phyloP scores from a whole-genome alignment of 2,797 vertebrate genomes.

The Setipinna tenuifilis region DNA sequence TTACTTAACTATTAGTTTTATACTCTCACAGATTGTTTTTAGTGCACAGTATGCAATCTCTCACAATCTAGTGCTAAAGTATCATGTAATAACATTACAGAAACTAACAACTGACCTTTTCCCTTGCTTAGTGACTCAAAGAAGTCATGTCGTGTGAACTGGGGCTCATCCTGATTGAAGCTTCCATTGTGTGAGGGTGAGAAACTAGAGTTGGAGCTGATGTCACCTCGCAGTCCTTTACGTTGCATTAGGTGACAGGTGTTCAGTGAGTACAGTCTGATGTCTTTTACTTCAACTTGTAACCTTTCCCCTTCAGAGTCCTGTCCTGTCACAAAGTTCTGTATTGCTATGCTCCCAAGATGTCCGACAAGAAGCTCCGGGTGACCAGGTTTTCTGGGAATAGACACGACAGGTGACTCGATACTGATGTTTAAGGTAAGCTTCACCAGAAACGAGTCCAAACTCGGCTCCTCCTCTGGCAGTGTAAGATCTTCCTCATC shows the following conservation, averaged over 20 bases:
- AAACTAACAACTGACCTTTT: constrained; percentile 78
- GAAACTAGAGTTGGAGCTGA: constrained; percentile 40
- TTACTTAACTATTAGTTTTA: too few relatives aligned
- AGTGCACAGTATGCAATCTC: not conserved
- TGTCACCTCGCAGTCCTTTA: constrained; percentile 59
- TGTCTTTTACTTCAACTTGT: constrained; percentile 93
- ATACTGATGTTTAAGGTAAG: constrained; percentile 92
- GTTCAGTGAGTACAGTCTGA: constrained; percentile 93
- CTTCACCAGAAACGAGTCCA: constrained; percentile 84
- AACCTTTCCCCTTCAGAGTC: constrained; percentile 82
- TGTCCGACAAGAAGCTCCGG: constrained; percentile 92
- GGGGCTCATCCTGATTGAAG: constrained; percentile 81
- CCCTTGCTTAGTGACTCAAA: constrained; percentile 90
- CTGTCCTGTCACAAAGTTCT: constrained; percentile 88
- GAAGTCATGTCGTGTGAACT: constrained; percentile 94
- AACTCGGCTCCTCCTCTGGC: constrained; percentile 61
- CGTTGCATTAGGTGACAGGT: constrained; percentile 79
- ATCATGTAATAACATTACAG: too few relatives aligned
- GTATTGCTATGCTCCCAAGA: constrained; percentile 91
- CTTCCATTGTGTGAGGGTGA: constrained; percentile 59
- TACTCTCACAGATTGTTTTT: not conserved
- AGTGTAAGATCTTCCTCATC: constrained; percentile 73
- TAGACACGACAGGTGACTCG: constrained; percentile 92
- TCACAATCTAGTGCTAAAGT: not conserved
- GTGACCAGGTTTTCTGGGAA: constrained; percentile 92